A percentile compares a stretch with the other conserved stretches of the same genome.
phyloP scores from a whole-genome alignment of 2,113 vertebrate species.

The Gopherus flavomarginatus region DNA sequence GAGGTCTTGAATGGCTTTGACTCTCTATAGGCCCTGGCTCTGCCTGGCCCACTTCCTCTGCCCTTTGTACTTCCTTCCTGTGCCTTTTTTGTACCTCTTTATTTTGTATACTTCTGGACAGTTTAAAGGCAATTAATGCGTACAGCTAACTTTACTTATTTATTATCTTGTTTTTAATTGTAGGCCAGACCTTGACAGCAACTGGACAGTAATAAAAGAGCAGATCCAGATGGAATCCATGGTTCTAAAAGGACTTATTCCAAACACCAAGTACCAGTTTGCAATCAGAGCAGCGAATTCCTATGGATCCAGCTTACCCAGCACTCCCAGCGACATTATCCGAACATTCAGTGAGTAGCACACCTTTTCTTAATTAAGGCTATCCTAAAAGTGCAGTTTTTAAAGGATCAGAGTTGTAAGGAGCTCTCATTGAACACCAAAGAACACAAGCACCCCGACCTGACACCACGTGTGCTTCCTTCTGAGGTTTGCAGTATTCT shows the following conservation, averaged over 20 bases:
- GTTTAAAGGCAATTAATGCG: conserved; percentile 17
- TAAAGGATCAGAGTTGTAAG: background rate
- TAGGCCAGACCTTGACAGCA: conserved; percentile 92
- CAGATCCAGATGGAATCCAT: conserved; percentile 91
- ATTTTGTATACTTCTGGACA: background rate
- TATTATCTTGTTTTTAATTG: conserved; percentile 33
- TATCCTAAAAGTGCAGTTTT: accelerated
- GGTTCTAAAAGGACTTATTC: conserved; percentile 91
- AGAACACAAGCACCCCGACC: too few relatives aligned
- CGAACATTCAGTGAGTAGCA: conserved; percentile 87
- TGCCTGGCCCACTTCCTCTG: background rate
- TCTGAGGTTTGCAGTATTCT: background rate
- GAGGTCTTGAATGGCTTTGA: background rate
- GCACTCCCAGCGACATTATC: conserved; percentile 81
- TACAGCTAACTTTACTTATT: conserved; percentile 28
- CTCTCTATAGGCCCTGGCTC: background rate
- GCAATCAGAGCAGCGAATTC: conserved; percentile 86
- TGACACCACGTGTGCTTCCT: background rate
- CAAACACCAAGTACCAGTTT: conserved; percentile 93
- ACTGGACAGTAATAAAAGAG: conserved; percentile 91
- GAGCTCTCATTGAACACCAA: background rate
- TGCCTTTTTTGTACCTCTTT: background rate
- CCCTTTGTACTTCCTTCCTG: background rate
- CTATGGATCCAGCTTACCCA: conserved; percentile 86
- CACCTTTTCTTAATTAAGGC: background rate